Evolutionary conservation across 2,797 vertebrate species (phyloP), one percentile per base, ranked within the genome.

Genomic region (Trematomus bernacchii): DNA sequence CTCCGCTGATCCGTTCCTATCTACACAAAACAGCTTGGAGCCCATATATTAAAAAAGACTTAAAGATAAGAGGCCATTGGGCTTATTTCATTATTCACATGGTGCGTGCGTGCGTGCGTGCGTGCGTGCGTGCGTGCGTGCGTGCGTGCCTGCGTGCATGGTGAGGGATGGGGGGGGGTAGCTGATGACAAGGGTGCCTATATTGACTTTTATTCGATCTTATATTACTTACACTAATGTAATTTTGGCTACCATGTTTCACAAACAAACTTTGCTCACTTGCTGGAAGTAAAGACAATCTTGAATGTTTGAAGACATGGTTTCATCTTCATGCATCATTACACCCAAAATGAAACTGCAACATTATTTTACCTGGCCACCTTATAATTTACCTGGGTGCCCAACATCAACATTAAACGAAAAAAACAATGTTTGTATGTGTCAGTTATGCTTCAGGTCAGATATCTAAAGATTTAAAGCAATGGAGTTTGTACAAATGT

Each of bases 1-100:
- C 5, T 91, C 85, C 86, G 88, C 85, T 93, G 89, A 92, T 91
- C 89, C 86, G 43, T 93, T 90, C 73, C 90, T 92, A 93, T 94
- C 92, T 92, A 65, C 85, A 89, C 87, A 54, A 81, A 91, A 92
- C 92, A 93, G 92, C 91, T 92, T 88, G 87, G 82, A 91, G 85
- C 77, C 60, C 71, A 82, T 84, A 82, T 86, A 85, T 90, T 85
- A 75, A 82, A 86, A 86, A 89, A 75, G 60, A 79, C 74, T 53
- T 64, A 86, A 87, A 80, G 76, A 84, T 82, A 77, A 70, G 66
- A 85, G 66, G 37, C 68, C 83, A 84, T 81, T 82, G 64, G 54
- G 51, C 63, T 86, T 89, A 53, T 79, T 88, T 85, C 23, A 82
- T 87, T 83, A 86, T 79, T 89, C 73, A 85, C 67, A 73, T 51